Percentiles rank a stretch among this genome's conserved stretches.
phyloP scores from a whole-genome alignment of 2,113 vertebrate species.

The Hydrolagus affinis region DNA sequence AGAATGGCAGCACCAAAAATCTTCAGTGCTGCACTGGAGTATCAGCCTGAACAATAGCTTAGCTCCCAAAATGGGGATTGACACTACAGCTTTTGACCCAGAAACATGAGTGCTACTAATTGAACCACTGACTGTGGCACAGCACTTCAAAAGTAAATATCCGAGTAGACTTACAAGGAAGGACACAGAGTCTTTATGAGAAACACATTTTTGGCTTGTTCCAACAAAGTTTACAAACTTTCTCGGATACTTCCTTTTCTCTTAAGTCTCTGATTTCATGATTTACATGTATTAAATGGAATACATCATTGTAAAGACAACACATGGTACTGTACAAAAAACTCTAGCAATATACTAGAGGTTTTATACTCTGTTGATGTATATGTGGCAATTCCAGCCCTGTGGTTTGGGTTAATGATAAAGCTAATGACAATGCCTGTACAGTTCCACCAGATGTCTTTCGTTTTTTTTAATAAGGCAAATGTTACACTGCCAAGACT shows the following conservation, averaged over 20 bases:
- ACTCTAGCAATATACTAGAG: not conserved
- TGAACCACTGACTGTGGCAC: not conserved
- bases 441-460: not conserved
- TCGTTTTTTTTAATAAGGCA: not conserved
- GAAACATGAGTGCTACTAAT: no score
- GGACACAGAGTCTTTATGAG: not conserved
- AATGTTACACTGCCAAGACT: not conserved
- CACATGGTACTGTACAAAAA: not conserved
- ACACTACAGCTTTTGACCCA: no score
- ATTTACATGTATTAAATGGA: not conserved
- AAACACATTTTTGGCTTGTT: not conserved
- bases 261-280: not conserved
- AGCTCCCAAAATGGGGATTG: no score
- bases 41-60: no score
- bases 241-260: not conserved
- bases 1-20: not conserved
- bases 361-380: not conserved
- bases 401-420: constrained; percentile 11
- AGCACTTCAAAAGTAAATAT: not conserved
- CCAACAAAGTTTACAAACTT: not conserved
- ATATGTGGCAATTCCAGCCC: not conserved
- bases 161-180: not conserved
- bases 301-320: not conserved
- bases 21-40: no score
- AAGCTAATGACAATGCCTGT: not conserved